These are phyloP conservation scores for Piaya cayana DNA, from an alignment of 2,113 vertebrate genomes.

Conservation along the genomic window DNA sequence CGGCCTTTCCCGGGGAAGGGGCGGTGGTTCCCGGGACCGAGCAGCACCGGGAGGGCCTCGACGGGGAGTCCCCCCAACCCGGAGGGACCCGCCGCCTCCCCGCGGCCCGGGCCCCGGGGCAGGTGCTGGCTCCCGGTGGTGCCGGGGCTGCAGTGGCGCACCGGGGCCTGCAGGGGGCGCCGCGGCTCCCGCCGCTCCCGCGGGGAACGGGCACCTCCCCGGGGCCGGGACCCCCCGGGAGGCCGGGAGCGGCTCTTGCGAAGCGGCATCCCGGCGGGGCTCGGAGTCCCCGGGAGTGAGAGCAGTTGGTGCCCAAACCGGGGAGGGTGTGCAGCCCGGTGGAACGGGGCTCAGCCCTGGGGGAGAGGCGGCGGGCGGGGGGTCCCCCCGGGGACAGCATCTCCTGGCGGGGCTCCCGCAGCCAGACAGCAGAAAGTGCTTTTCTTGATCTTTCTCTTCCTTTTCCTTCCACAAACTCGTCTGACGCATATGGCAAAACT, in stretches of 20 bases:
- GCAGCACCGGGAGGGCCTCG: background rate
- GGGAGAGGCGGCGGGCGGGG: background rate
- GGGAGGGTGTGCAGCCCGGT: background rate
- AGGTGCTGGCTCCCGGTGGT: background rate
- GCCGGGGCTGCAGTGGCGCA: slow-evolving; percentile 2
- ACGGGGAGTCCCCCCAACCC: background rate
- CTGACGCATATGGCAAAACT: slow-evolving; percentile 53
- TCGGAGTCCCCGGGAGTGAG: accelerated
- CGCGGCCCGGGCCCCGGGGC: background rate
- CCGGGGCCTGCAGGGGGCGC: slow-evolving; percentile 58
- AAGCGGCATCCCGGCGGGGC: background rate
- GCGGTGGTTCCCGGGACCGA: background rate
- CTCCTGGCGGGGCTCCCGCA: background rate
- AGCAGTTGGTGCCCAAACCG: background rate
- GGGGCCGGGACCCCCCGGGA: background rate
- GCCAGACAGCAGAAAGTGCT: background rate
- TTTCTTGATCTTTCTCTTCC: background rate
- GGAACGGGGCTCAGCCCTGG: background rate
- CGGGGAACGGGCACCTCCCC: background rate
- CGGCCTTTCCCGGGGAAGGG: background rate
- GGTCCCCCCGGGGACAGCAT: background rate
- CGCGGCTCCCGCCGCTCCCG: background rate
- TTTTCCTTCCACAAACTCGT: slow-evolving; percentile 11
- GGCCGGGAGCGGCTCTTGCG: too few relatives aligned
- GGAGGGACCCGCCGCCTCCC: background rate